Evolutionary conservation across 2,888 invertebrate species (phyloP).

Genomic region (Pterobdella sp.): DNA sequence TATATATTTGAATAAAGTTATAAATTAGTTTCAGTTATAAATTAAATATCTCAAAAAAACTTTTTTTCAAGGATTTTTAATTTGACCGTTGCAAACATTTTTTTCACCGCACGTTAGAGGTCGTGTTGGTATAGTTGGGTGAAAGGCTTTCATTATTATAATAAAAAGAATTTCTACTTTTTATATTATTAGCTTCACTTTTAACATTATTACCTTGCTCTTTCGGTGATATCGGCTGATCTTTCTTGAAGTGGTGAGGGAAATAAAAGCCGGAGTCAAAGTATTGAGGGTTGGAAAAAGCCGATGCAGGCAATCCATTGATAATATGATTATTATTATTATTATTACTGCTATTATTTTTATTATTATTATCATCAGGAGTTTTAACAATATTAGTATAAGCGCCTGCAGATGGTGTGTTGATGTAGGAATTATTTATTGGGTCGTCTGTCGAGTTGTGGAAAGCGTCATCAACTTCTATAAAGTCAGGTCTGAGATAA

Average conservation of each 20-base stretch:
- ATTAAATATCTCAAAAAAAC: too few relatives aligned
- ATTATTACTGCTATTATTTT: background rate
- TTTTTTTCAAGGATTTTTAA: too few relatives aligned
- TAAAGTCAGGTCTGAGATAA: background rate
- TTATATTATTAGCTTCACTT: background rate
- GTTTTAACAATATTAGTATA: too few relatives aligned
- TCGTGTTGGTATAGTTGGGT: background rate
- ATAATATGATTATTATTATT: background rate
- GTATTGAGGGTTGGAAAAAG: constrained; percentile 25
- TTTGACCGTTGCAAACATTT: too few relatives aligned
- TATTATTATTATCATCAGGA: background rate
- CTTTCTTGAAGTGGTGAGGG: constrained; percentile 15
- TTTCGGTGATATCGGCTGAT: background rate
- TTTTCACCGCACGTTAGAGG: background rate
- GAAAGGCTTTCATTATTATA: background rate
- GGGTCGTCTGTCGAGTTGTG: background rate
- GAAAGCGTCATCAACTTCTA: background rate
- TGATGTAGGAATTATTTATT: constrained; percentile 4
- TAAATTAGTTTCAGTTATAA: too few relatives aligned
- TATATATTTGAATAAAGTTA: too few relatives aligned
- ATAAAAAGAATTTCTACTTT: background rate
- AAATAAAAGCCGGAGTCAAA: constrained; percentile 9
- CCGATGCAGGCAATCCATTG: background rate
- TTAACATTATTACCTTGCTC: background rate
- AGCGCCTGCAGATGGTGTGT: too few relatives aligned